Evolutionary conservation across 2,113 vertebrate species (phyloP), one percentile per base, ranked within the genome.

Genomic region (Melanerpes formicivorus): DNA sequence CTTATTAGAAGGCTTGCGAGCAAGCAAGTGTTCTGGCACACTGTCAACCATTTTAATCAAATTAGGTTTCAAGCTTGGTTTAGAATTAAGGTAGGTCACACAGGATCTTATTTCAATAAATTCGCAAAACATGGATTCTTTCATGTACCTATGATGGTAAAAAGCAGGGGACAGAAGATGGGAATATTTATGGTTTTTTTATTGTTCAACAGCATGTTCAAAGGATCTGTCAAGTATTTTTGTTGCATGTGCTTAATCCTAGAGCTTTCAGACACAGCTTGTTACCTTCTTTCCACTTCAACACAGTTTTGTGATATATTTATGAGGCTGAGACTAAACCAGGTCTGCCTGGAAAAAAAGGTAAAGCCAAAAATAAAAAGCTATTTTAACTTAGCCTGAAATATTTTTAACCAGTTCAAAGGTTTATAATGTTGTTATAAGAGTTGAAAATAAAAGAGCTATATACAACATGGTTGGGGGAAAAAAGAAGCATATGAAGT

Each of bases 241-340:
- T 95, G 88, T 91, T 87, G 91, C 30, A 77, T 93, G 80, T 85
- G 80, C 95, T 97, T 97, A 97, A 97, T 97, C 92, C 94, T 77
- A 32, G 90, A 80, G 91, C 94, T 97, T 97, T 95, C 84, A 90
- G 87, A 96, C 74, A 93, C 90, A 97, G 95, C 95, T 96, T 95
- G 94, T 97, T 97, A 96, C 94, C 76, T 94, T 77, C 93, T 92
- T 90, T 94, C 92, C 46, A 85, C 91, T 96, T 93, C 93, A 87
- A 18, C 93, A 94, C 46, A 88, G 58, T 89, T 95, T 93, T 74
- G 73, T 73, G 89, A 95, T 70, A 71, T 85, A 94, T 96, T 96
- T 95, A 93, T 94, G 95, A 97, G 78, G 56, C 46, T 80, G 62
- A 90, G 21, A 95, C 95, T 96, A 94, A 97, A 96, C 88, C 83